Evolutionary conservation across 1,140 invertebrate genomes (phyloP), one percentile per base, ranked within the genome.

Genomic region (Philopotamus ludificatus): DNA sequence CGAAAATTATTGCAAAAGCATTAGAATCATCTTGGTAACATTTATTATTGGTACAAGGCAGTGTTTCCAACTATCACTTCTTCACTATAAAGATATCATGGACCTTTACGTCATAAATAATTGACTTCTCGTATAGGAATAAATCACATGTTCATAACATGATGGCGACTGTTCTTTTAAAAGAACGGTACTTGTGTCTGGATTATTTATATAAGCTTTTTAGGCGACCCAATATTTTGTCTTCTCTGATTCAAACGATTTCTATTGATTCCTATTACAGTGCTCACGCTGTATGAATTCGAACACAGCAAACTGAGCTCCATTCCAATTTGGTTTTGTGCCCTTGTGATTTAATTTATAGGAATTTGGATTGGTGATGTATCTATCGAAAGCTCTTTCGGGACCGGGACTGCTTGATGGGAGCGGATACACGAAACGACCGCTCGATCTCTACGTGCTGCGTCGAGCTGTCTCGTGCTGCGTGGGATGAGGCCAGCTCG

Each of bases 341-440:
- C 41, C n/a, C 18, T 8, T 21, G 53, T 55, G 41, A 55, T 55
- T 55, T 55, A 55, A 55, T 55, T 34, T 26, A 34, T 55, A 8
- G 26, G 28, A 55, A 55, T 55, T 55, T 34, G 26, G 26, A 15
- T 53, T 55, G 23, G 53, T 16, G 18, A 15, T 39, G 23, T 55
- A 55, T 55, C 41, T 55, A 55, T 55, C 21, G 21, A 50, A 21
- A 50, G 3, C 21, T 21, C 15, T 50, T 50, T 16, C 20, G 47
- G n/a, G 47, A 9, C 21, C 4, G 28, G 28, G 28, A 34, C 28
- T 34, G 4, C 4, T 7, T 7, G 12, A 34, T 34, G 28, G 12
- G 12, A 7, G 4, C 28, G 28, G 12, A 7, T 7, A 4, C 4
- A 34, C 28, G 28, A 34, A 34, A 12, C 18, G 22, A n/a, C 16